Conservation (phyloP, 2,797 vertebrate genomes). For the Salarias fasciatus region DNA sequence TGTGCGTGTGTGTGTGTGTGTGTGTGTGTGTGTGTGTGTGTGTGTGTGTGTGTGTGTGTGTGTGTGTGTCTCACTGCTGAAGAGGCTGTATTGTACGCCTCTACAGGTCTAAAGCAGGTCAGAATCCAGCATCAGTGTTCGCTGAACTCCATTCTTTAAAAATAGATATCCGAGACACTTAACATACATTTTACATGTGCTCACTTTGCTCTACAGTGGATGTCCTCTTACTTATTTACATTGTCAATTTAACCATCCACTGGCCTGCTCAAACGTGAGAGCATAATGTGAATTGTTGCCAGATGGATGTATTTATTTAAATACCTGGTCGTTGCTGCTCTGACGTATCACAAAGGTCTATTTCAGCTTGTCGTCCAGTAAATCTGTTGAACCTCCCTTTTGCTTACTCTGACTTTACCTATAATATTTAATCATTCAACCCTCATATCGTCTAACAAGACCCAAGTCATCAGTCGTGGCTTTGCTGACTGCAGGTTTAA, state of each 20-base stretch:
- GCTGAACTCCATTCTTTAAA: constrained; percentile 33
- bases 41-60: constrained; percentile 12
- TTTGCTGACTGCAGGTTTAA: constrained; percentile 67
- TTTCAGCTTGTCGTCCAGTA: not conserved
- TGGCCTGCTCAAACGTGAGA: constrained; percentile 6
- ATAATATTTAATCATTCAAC: constrained; percentile 56
- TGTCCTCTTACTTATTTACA: constrained; percentile 39
- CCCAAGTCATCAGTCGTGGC: constrained; percentile 56
- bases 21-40: constrained; percentile 3
- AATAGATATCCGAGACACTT: constrained; percentile 51
- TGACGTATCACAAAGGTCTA: not conserved
- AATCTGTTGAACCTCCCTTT: not conserved
- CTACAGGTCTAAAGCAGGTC: constrained; percentile 56
- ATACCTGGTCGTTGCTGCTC: not conserved
- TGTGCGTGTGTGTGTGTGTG: constrained; percentile 11
- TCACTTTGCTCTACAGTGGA: constrained; percentile 30
- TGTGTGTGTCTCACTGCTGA: constrained; percentile 40
- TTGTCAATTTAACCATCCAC: constrained; percentile 24
- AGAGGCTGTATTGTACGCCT: constrained; percentile 60
- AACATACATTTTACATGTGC: constrained; percentile 63
- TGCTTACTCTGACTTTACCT: not conserved
- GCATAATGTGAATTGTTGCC: not conserved
- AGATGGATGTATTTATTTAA: constrained; percentile 14
- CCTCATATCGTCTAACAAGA: constrained; percentile 50
- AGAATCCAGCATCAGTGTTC: constrained; percentile 41